phyloP scores from a whole-genome alignment of 92 coral and sea anemone species.

The Phenganax marumi region DNA sequence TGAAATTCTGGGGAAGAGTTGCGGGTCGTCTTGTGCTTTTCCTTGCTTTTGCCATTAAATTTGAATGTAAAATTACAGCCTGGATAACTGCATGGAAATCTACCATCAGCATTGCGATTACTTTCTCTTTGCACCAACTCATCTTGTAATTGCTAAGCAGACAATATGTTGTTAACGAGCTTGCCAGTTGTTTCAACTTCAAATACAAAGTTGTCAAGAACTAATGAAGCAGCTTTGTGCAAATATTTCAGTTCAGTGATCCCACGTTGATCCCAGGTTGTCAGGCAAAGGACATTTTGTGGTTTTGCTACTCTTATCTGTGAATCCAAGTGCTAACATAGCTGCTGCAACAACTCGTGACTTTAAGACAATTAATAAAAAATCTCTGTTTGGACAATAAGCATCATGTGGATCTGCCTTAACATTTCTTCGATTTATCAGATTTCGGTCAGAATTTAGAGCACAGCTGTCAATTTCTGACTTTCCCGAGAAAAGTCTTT shows the following conservation, averaged over 20 bases:
- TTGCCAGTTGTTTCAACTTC: conserved; percentile 7
- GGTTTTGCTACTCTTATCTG: too few species aligned
- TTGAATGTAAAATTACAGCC: neutral
- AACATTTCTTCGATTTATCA: conserved; percentile 54
- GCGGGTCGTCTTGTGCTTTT: neutral
- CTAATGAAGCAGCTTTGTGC: too few species aligned
- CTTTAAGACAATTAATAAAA: conserved; percentile 34
- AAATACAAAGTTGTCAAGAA: conserved; percentile 14
- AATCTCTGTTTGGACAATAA: conserved; percentile 51
- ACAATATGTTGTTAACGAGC: too few species aligned
- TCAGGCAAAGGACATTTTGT: too few species aligned
- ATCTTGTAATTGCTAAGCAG: too few species aligned
- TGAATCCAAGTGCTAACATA: too few species aligned
- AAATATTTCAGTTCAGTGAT: too few species aligned
- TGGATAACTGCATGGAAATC: conserved; percentile 5
- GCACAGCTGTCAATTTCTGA: conserved; percentile 51
- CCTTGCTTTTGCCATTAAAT: neutral
- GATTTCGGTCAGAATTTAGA: conserved; percentile 47
- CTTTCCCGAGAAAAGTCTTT: conserved; percentile 44
- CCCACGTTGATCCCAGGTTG: too few species aligned
- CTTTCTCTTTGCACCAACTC: too few species aligned
- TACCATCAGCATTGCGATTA: neutral
- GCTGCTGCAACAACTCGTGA: conserved; percentile 26
- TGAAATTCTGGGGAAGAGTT: neutral
- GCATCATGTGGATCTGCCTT: conserved; percentile 53